Evolutionary conservation across 1,140 invertebrate species (phyloP), one percentile per base, ranked within the genome.

Genomic region (Harlomillsia oculata): DNA sequence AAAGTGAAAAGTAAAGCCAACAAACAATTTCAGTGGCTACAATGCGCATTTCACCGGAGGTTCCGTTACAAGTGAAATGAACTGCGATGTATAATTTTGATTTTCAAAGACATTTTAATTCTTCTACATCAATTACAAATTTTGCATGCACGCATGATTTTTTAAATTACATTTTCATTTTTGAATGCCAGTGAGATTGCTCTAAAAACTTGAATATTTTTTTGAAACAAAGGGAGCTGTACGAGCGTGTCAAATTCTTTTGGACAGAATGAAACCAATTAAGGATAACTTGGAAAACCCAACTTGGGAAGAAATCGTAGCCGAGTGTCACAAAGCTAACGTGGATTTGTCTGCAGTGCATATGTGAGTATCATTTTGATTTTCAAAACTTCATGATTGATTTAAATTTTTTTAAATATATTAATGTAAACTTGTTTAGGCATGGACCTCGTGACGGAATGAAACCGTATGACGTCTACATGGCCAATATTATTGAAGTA

Each of bases 61-160:
- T 0, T 84, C 83, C 64, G 69, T 83, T 4, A 79, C 82, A 0
- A 84, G 82, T 67, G 86, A 89, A 69, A 70, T 74, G 13, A 76
- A 79, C 13, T 78, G 78, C 53, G 80, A 75, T 60, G 82, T 81
- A 74, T n/a, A n/a, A n/a, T n/a, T n/a, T n/a, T 74, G 74, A 62
- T 20, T 37, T 5, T 39, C n/a, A n/a, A n/a, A n/a, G n/a, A n/a
- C n/a, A n/a, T n/a, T n/a, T n/a, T n/a, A n/a, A n/a, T n/a, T n/a
- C n/a, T n/a, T n/a, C n/a, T n/a, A n/a, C n/a, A n/a, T n/a, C 69
- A 72, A 51, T 16, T 14, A 29, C 29, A n/a, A n/a, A n/a, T n/a
- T n/a, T n/a, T n/a, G n/a, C n/a, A n/a, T n/a, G n/a, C n/a, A n/a
- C n/a, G n/a, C n/a, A n/a, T 41, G 20, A 8, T 30, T 6, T 34